Evolutionary conservation across 2,113 vertebrate species (phyloP).

Genomic region (Setophaga petechia): DNA sequence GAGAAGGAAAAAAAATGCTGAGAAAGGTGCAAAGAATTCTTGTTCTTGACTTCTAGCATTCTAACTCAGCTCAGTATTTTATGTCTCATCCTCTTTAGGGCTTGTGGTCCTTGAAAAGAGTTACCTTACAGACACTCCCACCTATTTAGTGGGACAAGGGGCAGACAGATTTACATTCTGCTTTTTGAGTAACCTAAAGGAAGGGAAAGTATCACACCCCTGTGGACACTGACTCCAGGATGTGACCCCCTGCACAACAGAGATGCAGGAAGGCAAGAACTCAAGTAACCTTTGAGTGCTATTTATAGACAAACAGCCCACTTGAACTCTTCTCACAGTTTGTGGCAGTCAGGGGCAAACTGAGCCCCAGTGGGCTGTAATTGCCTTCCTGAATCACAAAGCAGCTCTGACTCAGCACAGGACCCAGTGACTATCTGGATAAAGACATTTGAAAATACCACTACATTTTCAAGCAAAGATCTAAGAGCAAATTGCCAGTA

Average conservation of each 20-base stretch:
- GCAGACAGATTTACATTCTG: background rate
- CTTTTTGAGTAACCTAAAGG: background rate
- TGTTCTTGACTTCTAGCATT: background rate
- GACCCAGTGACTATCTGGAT: background rate
- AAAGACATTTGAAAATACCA: background rate
- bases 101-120: background rate
- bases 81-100: background rate
- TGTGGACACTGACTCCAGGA: background rate
- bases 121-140: background rate
- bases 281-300: background rate
- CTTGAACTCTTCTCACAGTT: background rate
- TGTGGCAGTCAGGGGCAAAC: background rate
- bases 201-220: background rate
- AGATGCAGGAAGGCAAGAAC: background rate
- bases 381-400: background rate
- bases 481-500: background rate
- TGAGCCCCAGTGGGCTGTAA: background rate
- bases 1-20: background rate
- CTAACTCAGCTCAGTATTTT: background rate
- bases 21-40: background rate
- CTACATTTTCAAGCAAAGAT: background rate
- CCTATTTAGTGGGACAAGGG: background rate
- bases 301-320: background rate
- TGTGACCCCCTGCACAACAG: background rate
- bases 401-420: background rate